Evolutionary conservation across 2,113 vertebrate genomes (phyloP), one percentile per base, ranked within the genome.

Genomic region (Daboia siamensis): DNA sequence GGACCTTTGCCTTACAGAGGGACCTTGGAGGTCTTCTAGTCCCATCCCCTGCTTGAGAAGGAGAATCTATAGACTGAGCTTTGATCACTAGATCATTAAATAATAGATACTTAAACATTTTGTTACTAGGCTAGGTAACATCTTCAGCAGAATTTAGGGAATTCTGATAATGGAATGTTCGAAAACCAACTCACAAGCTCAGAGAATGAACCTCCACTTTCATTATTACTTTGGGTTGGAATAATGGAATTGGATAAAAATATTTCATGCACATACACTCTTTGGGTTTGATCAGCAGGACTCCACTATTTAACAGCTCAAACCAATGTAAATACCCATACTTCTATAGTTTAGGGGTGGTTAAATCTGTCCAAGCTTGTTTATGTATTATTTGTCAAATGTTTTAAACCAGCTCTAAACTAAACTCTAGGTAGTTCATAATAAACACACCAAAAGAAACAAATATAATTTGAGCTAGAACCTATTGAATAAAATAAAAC

Each of bases 231-330:
- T 1, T 26, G 5, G 3, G 56, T 26, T 64, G 59, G 8, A 5
- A 57, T 39, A 7, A 46, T 55, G 87, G 17, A 24, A 80, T 4
- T 29, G 15, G 17, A 8, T 54, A 54, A 74, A 92, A 57, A 93
- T 57, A 69, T 20, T n/a, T 52, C 8, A 87, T 24, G 21, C 0
- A 20, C 0, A 0, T 52, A 52, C 1, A 48, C 80, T 89, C 1
- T 13, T 89, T 23, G 21, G 13, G 3, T n/a, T 89, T 33, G 61
- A 0, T 90, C 12, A 15, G 46, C 87, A 91, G 0, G 7, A 1
- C 80, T 12, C 86, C 59, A 92, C 39, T 2, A 0, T 4, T 0
- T 0, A 6, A 0, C 29, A 69, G 15, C 1, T 10, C 15, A 69
- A 61, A 64, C 26, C 12, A 59, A 61, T 88, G 8, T 33, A 86